phyloP scores from a whole-genome alignment of 2,888 invertebrate genomes.

The Acleris laterana region DNA sequence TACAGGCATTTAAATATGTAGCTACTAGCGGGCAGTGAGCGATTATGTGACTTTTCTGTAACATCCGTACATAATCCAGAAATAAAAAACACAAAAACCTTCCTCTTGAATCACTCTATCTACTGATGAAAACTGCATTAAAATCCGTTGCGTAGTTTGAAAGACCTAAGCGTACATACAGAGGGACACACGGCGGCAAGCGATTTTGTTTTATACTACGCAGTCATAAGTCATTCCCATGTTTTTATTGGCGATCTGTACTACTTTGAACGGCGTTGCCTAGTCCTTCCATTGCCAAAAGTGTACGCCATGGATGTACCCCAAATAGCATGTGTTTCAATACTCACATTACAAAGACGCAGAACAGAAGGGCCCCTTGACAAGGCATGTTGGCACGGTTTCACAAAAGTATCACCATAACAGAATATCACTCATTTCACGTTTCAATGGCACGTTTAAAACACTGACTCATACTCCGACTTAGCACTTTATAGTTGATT shows the following conservation, averaged over 20 bases:
- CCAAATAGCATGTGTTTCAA: constrained; percentile 24
- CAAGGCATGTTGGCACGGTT: constrained; percentile 57
- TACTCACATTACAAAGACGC: constrained; percentile 72
- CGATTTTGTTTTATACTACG: too few species aligned
- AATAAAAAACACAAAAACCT: too few species aligned
- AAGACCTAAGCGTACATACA: too few species aligned
- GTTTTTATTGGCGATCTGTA: background rate
- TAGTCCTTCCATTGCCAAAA: constrained; percentile 8
- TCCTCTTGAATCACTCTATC: too few species aligned
- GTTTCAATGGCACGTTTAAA: constrained; percentile 47
- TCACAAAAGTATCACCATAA: constrained; percentile 57
- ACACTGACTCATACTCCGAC: constrained; percentile 56
- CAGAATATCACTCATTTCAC: constrained; percentile 54
- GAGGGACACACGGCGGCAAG: too few species aligned
- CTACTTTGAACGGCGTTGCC: background rate
- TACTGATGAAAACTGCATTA: too few species aligned
- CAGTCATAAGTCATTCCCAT: background rate
- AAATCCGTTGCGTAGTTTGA: too few species aligned
- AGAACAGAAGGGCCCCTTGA: constrained; percentile 61
- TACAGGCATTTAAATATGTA: too few species aligned
- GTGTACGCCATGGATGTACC: background rate
- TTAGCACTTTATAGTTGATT: constrained; percentile 55
- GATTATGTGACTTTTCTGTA: too few species aligned
- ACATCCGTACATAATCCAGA: too few species aligned
- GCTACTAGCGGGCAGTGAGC: too few species aligned